phyloP scores from a whole-genome alignment of 2,888 invertebrate species.

The Carterocephalus palaemon region DNA sequence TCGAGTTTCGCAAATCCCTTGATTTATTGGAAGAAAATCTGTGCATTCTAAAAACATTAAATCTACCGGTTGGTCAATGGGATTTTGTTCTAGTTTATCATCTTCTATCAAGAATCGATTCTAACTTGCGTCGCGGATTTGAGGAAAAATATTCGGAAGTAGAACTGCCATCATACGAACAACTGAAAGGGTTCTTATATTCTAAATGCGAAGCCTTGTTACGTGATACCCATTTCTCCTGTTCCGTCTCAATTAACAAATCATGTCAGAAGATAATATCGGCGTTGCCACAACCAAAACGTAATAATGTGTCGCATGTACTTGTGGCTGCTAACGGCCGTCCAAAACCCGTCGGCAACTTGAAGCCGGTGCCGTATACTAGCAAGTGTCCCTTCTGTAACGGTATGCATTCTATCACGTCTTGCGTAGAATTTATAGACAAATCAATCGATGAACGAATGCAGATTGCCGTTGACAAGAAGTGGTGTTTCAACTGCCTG shows the following conservation, averaged over 20 bases:
- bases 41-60: conserved; percentile 13
- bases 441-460: conserved; percentile 17
- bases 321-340: not conserved
- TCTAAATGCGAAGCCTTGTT: conserved; percentile 1
- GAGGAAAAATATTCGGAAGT: conserved; percentile 12
- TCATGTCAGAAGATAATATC: not conserved
- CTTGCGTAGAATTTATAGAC: conserved; percentile 10
- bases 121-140: conserved; percentile 6
- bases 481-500: conserved; percentile 17
- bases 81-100: conserved; percentile 12
- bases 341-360: not conserved
- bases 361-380: not conserved
- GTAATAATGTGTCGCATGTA: not conserved
- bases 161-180: not conserved
- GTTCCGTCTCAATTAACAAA: not conserved
- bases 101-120: conserved; percentile 11
- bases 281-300: not conserved
- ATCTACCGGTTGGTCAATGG: conserved; percentile 11
- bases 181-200: too few species aligned
- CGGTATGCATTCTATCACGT: conserved; percentile 6
- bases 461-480: conserved; percentile 4
- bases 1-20: conserved; percentile 14
- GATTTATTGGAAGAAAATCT: conserved; percentile 17
- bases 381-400: conserved; percentile 6
- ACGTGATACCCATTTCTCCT: conserved; percentile 3